Evolutionary conservation across 1,140 invertebrate species (phyloP).

Genomic region (Elymnias hypermnestra): DNA sequence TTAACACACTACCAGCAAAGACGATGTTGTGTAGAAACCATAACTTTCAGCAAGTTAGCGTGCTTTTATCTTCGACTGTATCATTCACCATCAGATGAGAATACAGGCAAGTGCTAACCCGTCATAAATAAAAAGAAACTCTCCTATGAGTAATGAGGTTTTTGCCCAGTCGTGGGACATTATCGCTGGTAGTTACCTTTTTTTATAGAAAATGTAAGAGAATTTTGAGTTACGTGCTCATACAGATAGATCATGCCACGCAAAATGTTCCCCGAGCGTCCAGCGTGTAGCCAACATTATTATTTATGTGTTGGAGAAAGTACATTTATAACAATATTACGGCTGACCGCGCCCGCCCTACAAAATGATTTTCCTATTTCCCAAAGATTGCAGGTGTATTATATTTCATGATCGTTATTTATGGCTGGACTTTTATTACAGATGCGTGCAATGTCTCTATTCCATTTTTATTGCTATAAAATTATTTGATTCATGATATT

Average conservation of each 20-base stretch:
- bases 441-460: constrained; percentile 75
- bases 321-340: constrained; percentile 76
- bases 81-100: too few relatives aligned
- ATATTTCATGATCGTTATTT: constrained; percentile 76
- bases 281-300: constrained; percentile 58
- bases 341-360: constrained; percentile 69
- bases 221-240: constrained; percentile 16
- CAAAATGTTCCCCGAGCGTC: constrained; percentile 32
- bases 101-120: too few relatives aligned
- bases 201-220: too few relatives aligned
- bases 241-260: constrained; percentile 15
- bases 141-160: too few relatives aligned
- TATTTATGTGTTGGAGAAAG: constrained; percentile 68
- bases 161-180: too few relatives aligned
- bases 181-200: too few relatives aligned
- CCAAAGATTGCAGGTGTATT: constrained; percentile 74
- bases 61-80: too few relatives aligned
- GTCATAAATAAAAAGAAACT: too few relatives aligned
- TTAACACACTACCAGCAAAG: too few relatives aligned
- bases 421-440: constrained; percentile 73
- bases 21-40: too few relatives aligned
- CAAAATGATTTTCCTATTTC: constrained; percentile 74
- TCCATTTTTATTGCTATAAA: constrained; percentile 60
- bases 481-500: constrained; percentile 61
- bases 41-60: too few relatives aligned